phyloP scores from a whole-genome alignment of 2,113 vertebrate species.

The Equus quagga region DNA sequence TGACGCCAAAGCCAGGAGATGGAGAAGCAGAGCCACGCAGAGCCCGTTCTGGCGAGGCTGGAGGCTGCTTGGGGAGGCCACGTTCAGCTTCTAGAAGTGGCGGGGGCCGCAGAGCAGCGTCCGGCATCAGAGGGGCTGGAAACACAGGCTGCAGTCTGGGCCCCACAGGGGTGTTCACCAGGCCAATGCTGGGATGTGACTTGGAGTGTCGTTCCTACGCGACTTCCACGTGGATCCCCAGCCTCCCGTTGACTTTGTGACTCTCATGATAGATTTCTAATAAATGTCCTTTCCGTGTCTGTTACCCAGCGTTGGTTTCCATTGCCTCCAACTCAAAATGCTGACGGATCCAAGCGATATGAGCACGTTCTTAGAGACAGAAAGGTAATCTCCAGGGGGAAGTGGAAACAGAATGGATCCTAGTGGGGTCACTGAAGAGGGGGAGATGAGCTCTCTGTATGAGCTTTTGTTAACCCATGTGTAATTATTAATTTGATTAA shows the following conservation, averaged over 20 bases:
- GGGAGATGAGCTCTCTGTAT: neutral
- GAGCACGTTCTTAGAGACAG: neutral
- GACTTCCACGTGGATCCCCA: neutral
- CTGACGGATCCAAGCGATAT: accelerated
- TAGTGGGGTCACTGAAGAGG: neutral
- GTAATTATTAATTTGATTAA: neutral
- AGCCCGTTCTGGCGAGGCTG: neutral
- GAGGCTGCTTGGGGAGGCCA: neutral
- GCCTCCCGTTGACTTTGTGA: neutral
- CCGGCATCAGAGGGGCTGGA: neutral
- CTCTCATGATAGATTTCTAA: neutral
- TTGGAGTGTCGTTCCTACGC: neutral
- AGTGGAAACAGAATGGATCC: neutral
- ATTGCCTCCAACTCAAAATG: neutral
- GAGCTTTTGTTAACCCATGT: neutral
- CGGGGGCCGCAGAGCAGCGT: neutral
- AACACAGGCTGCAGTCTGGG: neutral
- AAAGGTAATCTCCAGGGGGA: neutral
- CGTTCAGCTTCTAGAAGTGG: neutral
- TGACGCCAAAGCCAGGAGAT: neutral
- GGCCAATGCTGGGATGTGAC: no score
- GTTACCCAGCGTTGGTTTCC: neutral
- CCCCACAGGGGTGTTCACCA: neutral
- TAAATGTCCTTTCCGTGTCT: neutral
- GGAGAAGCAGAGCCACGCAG: neutral